Evolutionary conservation across 2,888 invertebrate species (phyloP), one percentile per base, ranked within the genome.

Genomic region (Brenthis daphne): DNA sequence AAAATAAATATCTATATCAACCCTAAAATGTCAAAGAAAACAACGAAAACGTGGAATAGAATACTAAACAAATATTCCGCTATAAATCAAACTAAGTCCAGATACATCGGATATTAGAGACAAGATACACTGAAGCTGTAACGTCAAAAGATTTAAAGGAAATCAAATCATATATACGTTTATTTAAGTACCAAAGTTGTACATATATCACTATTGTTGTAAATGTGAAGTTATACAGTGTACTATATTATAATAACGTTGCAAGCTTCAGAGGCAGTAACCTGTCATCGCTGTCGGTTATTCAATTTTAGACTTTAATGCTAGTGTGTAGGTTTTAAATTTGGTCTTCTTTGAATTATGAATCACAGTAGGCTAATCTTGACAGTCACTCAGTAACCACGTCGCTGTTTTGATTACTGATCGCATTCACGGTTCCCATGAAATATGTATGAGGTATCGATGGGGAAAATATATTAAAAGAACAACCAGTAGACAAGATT

Each of bases 351-450:
- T n/a, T 37, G 13, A 61, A 51, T 50, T 67, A 55, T 69, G 64
- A 73, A 65, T 69, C 74, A 74, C 60, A 37, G 48, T 64, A 58
- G 68, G 64, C 69, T 74, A 74, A 74, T 74, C 73, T 73, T 57
- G 57, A 71, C 73, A 61, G 69, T 69, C 64, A 67, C 66, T 73
- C 69, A 53, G 66, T 60, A 56, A 67, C 69, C 69, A 72, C 74
- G 69, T 73, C 57, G 71, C 66, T 64, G 54, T 69, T 71, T 63
- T 63, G 72, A 72, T 70, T 65, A 65, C 67, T 63, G 64, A 64
- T 55, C 55, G 24, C 55, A 11, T 55, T 48, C 50, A 56, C 37
- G 29, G 56, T 56, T 67, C n/a, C 20, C 55, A 13, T 67, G 67
- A 47, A 55, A 54, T 20, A 20, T 20, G 20, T 47, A 43, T 64